phyloP scores from a whole-genome alignment of 1,140 invertebrate genomes.

The Ostrea edulis region DNA sequence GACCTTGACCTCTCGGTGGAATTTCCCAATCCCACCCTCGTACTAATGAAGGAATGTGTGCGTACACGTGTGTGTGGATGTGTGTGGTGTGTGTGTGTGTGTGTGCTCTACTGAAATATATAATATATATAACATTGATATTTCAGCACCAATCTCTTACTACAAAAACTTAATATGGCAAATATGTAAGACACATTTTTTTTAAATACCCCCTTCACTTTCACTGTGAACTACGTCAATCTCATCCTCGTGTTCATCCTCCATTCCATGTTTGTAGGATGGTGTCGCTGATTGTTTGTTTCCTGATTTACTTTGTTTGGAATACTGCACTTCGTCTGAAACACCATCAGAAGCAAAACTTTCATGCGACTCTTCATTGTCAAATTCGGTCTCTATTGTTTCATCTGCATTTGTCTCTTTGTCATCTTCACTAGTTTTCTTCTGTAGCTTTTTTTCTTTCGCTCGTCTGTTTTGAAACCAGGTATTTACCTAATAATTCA shows the following conservation, averaged over 20 bases:
- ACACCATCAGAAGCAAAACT: constrained; percentile 51
- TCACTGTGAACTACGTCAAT: constrained; percentile 72
- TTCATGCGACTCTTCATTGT: constrained; percentile 53
- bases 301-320: constrained; percentile 26
- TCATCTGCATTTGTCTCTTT: constrained; percentile 49
- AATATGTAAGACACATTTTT: not conserved
- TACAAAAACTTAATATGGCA: not conserved
- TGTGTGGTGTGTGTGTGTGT: not conserved
- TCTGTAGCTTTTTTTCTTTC: constrained; percentile 97
- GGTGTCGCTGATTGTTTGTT: constrained; percentile 38
- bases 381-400: constrained; percentile 54
- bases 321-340: constrained; percentile 40
- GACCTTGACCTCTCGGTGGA: no score
- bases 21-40: no score
- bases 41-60: no score
- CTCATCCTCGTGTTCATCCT: constrained; percentile 69
- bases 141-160: not conserved
- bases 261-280: constrained; percentile 51
- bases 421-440: constrained; percentile 84
- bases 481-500: constrained; percentile 89
- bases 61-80: no score
- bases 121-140: not conserved
- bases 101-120: not conserved
- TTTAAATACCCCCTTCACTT: constrained; percentile 20
- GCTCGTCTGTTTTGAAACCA: constrained; percentile 99